Conservation (phyloP, 2,888 invertebrate genomes). For the Drosophila mayaguana region DNA sequence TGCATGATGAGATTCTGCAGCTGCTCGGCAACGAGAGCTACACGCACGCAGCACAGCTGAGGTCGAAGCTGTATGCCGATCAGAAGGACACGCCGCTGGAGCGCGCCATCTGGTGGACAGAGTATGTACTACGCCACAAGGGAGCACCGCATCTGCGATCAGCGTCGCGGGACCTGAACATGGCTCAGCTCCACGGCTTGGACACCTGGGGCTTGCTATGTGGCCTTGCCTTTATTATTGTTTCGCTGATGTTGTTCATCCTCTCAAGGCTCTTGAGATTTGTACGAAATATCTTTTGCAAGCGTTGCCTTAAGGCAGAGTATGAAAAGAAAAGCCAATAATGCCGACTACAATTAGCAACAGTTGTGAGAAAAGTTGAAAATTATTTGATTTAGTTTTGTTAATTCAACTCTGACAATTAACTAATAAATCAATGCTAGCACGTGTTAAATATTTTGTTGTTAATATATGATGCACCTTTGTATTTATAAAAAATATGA, state of each 20-base stretch:
- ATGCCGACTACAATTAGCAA: neutral
- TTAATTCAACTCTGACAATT: neutral
- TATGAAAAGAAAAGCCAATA: conserved; percentile 43
- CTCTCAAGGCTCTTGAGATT: conserved; percentile 14
- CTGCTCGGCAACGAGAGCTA: conserved; percentile 68
- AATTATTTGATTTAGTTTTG: too few relatives aligned
- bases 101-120: conserved; percentile 83
- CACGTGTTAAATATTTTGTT: neutral
- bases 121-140: conserved; percentile 82
- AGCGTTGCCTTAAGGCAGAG: neutral
- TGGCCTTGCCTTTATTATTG: neutral
- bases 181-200: conserved; percentile 73
- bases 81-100: conserved; percentile 81
- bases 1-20: conserved; percentile 66
- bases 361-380: too few relatives aligned
- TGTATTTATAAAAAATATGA: neutral
- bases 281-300: conserved; percentile 23
- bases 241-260: conserved; percentile 10
- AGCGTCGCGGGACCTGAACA: conserved; percentile 78
- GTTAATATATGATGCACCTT: neutral
- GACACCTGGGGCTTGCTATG: conserved; percentile 70
- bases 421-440: neutral
- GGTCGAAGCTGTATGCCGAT: conserved; percentile 77
- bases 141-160: conserved; percentile 83
- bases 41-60: conserved; percentile 41